A percentile compares a stretch with the other conserved stretches of the same genome.
These are phyloP conservation scores for Orthochromis indermauri DNA, from an alignment of 2,113 vertebrate species.

Conservation along the genomic window DNA sequence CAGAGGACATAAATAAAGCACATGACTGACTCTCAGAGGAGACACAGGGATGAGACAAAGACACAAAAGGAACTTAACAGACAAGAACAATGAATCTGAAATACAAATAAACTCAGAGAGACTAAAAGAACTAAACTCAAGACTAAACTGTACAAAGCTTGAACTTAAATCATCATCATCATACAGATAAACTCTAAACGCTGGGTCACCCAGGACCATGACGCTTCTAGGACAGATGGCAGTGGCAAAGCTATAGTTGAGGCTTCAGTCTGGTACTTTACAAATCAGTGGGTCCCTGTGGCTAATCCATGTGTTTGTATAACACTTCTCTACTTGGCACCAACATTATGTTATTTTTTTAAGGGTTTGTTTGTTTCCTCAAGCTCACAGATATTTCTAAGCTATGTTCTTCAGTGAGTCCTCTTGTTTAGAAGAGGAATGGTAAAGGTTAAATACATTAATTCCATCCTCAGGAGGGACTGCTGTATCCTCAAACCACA, in stretches of 20 bases:
- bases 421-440: not conserved
- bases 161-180: not conserved
- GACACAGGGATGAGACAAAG: not conserved
- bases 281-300: not conserved
- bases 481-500: not conserved
- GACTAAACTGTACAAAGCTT: not conserved
- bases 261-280: not conserved
- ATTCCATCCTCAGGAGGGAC: not conserved
- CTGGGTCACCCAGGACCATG: not conserved
- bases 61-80: accelerated
- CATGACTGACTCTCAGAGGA: not conserved
- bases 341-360: not conserved
- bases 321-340: not conserved
- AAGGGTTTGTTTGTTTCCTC: not conserved
- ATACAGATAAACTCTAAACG: not conserved
- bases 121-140: not conserved
- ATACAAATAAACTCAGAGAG: not conserved
- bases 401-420: not conserved
- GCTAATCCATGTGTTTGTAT: not conserved
- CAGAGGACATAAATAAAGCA: not conserved
- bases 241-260: not conserved
- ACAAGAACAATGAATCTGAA: not conserved
- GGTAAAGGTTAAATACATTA: not conserved
- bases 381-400: not conserved
- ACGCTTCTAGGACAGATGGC: not conserved